phyloP scores from a whole-genome alignment of 2,888 invertebrate genomes.

The Cantharis flavilabris region DNA sequence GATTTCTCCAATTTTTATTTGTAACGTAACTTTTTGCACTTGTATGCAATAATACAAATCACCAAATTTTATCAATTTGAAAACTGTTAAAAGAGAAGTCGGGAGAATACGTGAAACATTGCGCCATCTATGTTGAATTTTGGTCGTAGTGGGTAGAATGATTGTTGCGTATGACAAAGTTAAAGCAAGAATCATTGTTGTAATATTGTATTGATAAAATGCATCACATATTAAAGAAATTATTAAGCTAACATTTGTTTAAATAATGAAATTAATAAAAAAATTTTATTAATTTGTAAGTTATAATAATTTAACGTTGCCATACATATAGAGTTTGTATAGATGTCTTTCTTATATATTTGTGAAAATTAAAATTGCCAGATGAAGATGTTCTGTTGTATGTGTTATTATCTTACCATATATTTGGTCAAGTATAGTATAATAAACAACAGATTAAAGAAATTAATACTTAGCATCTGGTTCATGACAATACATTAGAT shows the following conservation, averaged over 20 bases:
- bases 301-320: conserved; percentile 47
- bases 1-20: background rate
- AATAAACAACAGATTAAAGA: conserved; percentile 20
- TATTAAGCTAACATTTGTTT: background rate
- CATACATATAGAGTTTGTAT: conserved; percentile 50
- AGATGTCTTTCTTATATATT: conserved; percentile 52
- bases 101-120: background rate
- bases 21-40: background rate
- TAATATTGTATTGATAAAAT: background rate
- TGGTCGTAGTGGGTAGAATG: background rate
- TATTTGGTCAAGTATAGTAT: background rate
- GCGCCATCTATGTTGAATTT: background rate
- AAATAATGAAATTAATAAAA: background rate
- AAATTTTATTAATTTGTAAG: background rate
- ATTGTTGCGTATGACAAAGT: background rate
- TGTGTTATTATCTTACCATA: background rate
- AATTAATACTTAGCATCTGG: conserved; percentile 46
- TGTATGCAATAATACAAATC: background rate
- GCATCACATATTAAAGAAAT: background rate
- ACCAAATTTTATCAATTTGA: background rate
- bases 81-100: background rate
- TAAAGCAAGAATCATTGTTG: background rate
- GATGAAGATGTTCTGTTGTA: conserved; percentile 32
- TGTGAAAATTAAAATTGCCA: conserved; percentile 46
- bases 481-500: conserved; percentile 58